phyloP scores from a whole-genome alignment of 2,113 vertebrate species.

The Motacilla alba region DNA sequence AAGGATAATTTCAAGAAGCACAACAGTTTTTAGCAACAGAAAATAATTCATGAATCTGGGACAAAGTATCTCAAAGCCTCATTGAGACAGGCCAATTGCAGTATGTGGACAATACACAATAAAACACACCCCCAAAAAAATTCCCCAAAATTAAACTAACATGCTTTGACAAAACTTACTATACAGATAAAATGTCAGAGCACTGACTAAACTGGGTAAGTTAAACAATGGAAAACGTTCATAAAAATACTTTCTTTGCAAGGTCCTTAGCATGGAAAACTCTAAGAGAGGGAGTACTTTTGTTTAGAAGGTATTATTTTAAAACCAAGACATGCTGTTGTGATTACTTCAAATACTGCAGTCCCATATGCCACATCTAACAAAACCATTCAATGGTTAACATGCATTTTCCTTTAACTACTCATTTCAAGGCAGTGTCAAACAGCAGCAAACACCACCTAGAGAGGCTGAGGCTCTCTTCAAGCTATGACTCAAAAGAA shows the following conservation, averaged over 20 bases:
- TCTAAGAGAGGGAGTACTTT: background rate
- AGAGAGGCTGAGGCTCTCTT: background rate
- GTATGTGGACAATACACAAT: background rate
- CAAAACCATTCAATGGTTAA: background rate
- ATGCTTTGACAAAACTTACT: background rate
- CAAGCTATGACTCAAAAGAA: background rate
- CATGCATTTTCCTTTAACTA: background rate
- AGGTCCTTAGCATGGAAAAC: background rate
- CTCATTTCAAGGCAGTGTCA: background rate
- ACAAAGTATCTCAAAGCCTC: background rate
- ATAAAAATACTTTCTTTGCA: background rate
- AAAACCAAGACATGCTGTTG: background rate
- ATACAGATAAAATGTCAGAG: background rate
- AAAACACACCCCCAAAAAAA: background rate
- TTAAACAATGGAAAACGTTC: background rate
- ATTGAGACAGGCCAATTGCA: background rate
- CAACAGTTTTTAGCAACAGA: background rate
- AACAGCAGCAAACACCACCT: background rate
- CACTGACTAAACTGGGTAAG: background rate
- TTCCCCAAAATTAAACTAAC: background rate
- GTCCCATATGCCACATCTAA: background rate
- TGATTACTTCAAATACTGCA: background rate
- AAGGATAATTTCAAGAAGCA: background rate
- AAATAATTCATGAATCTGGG: background rate
- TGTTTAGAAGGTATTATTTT: background rate